phyloP scores from a whole-genome alignment of 1,140 invertebrate genomes.

The Drosophila sp. region DNA sequence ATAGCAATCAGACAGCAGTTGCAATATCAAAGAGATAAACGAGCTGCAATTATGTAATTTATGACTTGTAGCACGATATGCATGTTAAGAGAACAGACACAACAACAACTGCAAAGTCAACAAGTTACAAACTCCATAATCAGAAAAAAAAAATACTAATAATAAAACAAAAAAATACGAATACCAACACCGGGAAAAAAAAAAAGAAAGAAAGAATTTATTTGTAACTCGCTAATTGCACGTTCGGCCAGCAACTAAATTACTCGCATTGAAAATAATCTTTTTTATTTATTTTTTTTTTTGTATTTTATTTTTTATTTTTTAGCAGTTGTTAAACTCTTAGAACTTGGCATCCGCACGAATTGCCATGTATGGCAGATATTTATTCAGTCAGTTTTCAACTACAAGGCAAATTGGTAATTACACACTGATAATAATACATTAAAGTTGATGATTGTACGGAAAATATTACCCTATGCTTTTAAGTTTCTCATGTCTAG shows the following conservation, averaged over 20 bases:
- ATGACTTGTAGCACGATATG: constrained; percentile 57
- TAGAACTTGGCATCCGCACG: constrained; percentile 34
- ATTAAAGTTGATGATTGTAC: constrained; percentile 6
- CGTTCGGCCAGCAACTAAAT: constrained; percentile 11
- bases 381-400: constrained; percentile 38
- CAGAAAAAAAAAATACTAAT: constrained; percentile 23
- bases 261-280: constrained; percentile 3
- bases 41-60: constrained; percentile 70
- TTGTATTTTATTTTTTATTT: constrained; percentile 16
- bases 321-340: constrained; percentile 26
- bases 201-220: constrained; percentile 3
- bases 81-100: constrained; percentile 36
- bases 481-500: no score
- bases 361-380: constrained; percentile 43
- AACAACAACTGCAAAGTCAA: constrained; percentile 27
- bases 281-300: constrained; percentile 19
- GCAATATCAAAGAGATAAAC: constrained; percentile 53
- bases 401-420: constrained; percentile 45
- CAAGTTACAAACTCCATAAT: constrained; percentile 54
- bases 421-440: constrained; percentile 10
- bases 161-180: constrained; percentile 16
- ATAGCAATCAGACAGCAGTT: constrained; percentile 34
- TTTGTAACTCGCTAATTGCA: constrained; percentile 17
- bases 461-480: no score
- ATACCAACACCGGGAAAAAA: background rate